Evolutionary conservation across 2,113 vertebrate genomes (phyloP).

Genomic region (Thalassoma bifasciatum): DNA sequence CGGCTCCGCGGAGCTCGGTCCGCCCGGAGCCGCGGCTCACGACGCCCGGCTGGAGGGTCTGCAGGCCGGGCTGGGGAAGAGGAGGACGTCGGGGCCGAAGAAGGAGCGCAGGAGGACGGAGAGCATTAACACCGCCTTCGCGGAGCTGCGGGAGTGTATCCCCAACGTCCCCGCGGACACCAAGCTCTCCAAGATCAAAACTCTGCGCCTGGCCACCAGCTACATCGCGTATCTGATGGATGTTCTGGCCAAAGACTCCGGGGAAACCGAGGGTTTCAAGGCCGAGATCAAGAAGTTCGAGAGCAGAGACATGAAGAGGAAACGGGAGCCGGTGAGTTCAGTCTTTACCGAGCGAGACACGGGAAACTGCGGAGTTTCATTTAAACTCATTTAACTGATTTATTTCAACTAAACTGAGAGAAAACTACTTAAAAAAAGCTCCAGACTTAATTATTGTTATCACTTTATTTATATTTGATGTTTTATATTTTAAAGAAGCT

Average conservation of each 20-base stretch:
- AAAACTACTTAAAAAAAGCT: no score
- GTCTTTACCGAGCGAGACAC: no score
- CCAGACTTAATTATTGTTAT: no score
- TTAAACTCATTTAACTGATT: no score
- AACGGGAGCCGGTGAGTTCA: constrained; percentile 89
- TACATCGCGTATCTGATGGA: constrained; percentile 94
- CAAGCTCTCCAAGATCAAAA: constrained; percentile 93
- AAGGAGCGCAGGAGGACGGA: constrained; percentile 93
- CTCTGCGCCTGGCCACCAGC: constrained; percentile 89
- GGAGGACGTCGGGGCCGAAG: constrained; percentile 88
- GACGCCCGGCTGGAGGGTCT: constrained; percentile 85
- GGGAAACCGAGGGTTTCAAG: constrained; percentile 92
- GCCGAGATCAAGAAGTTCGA: constrained; percentile 95
- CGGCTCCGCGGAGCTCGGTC: constrained; percentile 67
- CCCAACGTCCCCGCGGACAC: constrained; percentile 92
- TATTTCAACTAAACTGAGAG: no score
- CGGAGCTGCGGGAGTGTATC: constrained; percentile 90
- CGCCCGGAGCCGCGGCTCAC: constrained; percentile 77
- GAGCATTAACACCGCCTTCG: constrained; percentile 92
- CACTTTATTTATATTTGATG: no score
- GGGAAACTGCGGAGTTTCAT: no score
- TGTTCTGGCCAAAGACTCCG: constrained; percentile 92
- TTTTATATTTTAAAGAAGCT: no score
- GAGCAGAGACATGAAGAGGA: constrained; percentile 89
- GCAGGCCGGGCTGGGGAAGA: constrained; percentile 85